A percentile compares a stretch with the other conserved stretches of the same genome.
Conservation (phyloP, 2,113 vertebrate species). For the Lagenorhynchus albirostris region DNA sequence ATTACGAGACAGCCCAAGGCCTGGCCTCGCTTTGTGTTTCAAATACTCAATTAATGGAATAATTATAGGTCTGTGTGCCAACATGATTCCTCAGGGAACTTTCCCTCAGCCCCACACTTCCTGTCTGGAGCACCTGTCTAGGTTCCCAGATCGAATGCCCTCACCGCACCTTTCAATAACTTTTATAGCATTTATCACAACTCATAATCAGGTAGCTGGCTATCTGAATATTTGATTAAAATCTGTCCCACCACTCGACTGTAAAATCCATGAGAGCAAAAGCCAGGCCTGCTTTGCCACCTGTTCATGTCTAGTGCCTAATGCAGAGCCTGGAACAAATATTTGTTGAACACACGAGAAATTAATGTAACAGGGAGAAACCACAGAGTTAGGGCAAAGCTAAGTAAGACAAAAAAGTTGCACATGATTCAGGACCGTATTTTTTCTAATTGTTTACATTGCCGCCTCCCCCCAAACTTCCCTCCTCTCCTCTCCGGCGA, state of each 20-base stretch:
- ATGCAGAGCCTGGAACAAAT: background rate
- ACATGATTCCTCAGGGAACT: background rate
- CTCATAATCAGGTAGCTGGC: background rate
- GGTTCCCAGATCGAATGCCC: background rate
- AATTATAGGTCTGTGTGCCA: background rate
- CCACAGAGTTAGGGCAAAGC: background rate
- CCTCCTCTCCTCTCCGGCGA: background rate
- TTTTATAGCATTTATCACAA: background rate
- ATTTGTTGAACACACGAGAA: background rate
- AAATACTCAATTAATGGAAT: background rate
- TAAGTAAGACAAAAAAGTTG: background rate
- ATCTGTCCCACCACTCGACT: background rate
- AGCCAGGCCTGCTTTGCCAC: background rate
- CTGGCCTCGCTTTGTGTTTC: background rate
- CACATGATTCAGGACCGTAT: background rate
- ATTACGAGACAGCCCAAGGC: background rate
- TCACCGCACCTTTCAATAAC: background rate
- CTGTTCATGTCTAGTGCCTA: background rate
- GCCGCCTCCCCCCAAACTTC: background rate
- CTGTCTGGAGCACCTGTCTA: background rate
- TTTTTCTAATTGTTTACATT: background rate
- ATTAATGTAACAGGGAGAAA: background rate
- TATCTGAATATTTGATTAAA: background rate
- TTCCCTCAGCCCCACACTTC: background rate
- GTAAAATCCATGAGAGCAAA: background rate